Base-by-base conservation (phyloP, 2,113 vertebrate genomes). In the Campylomormyrus tamandua region DNA sequence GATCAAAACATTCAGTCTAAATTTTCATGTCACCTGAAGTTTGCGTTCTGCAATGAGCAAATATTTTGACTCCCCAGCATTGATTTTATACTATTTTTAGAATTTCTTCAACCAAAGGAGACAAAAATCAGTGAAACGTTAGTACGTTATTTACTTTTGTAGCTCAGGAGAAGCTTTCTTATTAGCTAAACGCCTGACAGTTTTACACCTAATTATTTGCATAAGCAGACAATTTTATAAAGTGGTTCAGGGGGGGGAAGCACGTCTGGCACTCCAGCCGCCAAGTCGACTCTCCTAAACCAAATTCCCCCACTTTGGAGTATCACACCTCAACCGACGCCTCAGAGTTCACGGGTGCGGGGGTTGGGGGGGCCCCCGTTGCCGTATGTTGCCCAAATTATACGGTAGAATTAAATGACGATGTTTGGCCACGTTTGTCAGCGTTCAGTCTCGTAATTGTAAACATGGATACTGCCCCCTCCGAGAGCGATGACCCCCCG, bases 381-480 rank as follows among this genome's bases (percentile, higher is more conserved):
- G 91, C 91, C 1, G 3, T 4, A 53, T 15, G 35, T 66, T 17
- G 88, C 0, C 83, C 93, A 93, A 93, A 94, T 94, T 94, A 94
- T 93, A 92, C 77, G 93, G 84, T 90, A 92, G 93, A 93, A 91
- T 74, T 90, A 89, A 92, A 86, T 83, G 92, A 92, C 89, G 2
- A 50, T 93, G 95, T 95, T 95, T 93, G 87, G 27, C 45, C 39
- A 91, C 77, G 92, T 91, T 94, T 93, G 90, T 93, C 91, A 92
- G 91, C 91, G 88, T 90, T 93, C 92, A 89, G 92, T 92, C 93
- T 93, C 92, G 93, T 93, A 93, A 94, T 95, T 95, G 95, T 96
- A 96, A 96, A 96, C 95, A 95, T 93, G 94, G 89, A 92, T 90
- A 83, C 93, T 92, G 91, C 91, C 92, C 91, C 92, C 94, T 91